Evolutionary conservation across 2,888 invertebrate genomes (phyloP), one percentile per base, ranked within the genome.

Genomic region (Drosophila birchii): DNA sequence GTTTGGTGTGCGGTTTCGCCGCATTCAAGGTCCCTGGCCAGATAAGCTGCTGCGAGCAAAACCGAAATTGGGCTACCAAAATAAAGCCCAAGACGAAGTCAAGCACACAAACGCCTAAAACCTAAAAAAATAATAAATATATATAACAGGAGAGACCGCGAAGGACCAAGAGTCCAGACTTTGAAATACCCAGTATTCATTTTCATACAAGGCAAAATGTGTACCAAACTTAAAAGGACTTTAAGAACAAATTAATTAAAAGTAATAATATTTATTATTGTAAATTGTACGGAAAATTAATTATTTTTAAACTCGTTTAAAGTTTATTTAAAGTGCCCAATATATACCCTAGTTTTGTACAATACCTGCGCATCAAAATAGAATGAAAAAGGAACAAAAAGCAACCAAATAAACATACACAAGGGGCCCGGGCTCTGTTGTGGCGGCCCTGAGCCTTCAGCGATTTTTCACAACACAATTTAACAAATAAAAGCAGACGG

Each of bases 391-490:
- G 60, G 56, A 39, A 57, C 47, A 36, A 56, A 41, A 74, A 59
- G 56, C 56, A 49, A 23, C 41, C 62, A 72, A 20, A 39, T 68
- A 49, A 51, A 64, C 53, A 70, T 54, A 79, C 68, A 70, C 44
- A 66, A 64, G 57, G 32, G 69, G 53, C 66, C 57, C 67, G n/a
- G 38, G 38, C 47, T 68, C 54, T 62, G 72, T 54, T 70, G 70
- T 51, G 68, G 63, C 62, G 67, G 71, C 72, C 73, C 71, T 56
- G 70, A 62, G 80, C 89, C 83, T 86, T 72, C 70, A 69, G 88
- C 88, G 74, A 88, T 82, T 79, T 87, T 89, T 81, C 82, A 88
- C 88, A 76, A 86, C 83, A 86, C 83, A 89, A 79, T 86, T 88
- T 80, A 89, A 78, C 86, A 86, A 88, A 88, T 83, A 89, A 88